These are phyloP conservation scores for Hypercompe scribonia DNA, from an alignment of 2,888 invertebrate genomes.

Conservation along the genomic window DNA sequence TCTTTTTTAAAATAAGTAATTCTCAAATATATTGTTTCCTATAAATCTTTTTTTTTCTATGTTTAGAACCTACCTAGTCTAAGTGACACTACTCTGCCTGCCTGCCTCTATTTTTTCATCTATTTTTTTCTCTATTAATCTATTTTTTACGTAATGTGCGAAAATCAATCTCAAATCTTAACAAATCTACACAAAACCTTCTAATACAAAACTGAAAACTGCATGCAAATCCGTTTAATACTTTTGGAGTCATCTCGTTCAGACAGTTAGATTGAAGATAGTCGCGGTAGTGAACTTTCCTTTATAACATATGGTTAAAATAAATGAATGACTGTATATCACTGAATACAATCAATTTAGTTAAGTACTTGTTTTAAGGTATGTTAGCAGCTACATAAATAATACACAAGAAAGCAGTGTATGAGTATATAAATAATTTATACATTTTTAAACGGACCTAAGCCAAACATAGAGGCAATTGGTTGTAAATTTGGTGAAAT, in stretches of 20 bases:
- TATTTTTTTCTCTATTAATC: too few relatives aligned
- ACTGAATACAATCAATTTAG: too few relatives aligned
- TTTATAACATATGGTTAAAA: neutral
- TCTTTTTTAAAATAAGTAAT: too few relatives aligned
- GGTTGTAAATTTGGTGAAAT: constrained; percentile 37
- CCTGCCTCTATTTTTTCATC: too few relatives aligned
- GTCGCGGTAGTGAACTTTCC: neutral
- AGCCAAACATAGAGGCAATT: constrained; percentile 46
- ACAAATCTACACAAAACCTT: neutral
- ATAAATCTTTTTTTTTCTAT: too few relatives aligned
- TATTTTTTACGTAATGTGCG: neutral
- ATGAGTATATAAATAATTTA: constrained; percentile 39
- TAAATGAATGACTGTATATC: neutral
- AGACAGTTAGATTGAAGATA: neutral
- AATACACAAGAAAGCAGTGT: neutral
- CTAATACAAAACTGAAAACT: neutral
- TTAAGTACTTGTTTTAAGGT: neutral
- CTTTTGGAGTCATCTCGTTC: too few relatives aligned
- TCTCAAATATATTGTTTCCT: too few relatives aligned
- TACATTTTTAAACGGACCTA: constrained; percentile 35
- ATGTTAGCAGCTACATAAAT: neutral
- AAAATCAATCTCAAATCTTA: neutral
- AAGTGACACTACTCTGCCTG: too few relatives aligned
- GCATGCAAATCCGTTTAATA: neutral
- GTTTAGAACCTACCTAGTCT: too few relatives aligned